phyloP scores from a whole-genome alignment of 1,140 invertebrate species.

The Gryon sp. region DNA sequence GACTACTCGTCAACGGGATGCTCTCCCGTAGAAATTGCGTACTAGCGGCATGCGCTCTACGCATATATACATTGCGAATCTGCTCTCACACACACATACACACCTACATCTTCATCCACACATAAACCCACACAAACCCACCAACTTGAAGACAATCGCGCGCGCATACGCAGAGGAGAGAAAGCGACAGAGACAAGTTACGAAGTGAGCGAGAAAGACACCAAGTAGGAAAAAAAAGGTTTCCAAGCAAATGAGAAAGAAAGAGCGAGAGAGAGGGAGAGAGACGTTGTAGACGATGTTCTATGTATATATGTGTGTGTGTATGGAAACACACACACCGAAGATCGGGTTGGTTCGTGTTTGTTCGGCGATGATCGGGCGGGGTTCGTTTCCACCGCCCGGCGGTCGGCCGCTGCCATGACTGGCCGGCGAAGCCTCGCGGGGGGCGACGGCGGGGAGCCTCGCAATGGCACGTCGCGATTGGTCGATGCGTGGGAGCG shows the following conservation, averaged over 20 bases:
- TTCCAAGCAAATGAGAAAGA: neutral
- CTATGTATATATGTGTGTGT: slow-evolving; percentile 11
- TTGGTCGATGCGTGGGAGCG: slow-evolving; percentile 78
- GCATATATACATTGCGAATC: neutral
- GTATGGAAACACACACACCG: slow-evolving; percentile 71
- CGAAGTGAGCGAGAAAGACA: neutral
- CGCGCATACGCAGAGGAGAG: slow-evolving; percentile 1
- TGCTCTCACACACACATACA: neutral
- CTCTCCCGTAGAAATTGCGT: slow-evolving; percentile 19
- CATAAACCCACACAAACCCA: neutral
- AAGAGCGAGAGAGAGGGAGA: neutral
- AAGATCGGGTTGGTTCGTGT: slow-evolving; percentile 52
- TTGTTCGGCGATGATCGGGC: slow-evolving; percentile 55
- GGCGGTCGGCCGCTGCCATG: slow-evolving; percentile 71
- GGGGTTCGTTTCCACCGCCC: slow-evolving; percentile 66
- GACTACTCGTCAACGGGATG: slow-evolving; percentile 27
- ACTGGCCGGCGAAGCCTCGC: slow-evolving; percentile 63
- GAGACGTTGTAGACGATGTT: neutral
- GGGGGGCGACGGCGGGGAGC: slow-evolving; percentile 52
- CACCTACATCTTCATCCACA: neutral
- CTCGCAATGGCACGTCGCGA: slow-evolving; percentile 62
- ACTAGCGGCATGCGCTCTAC: slow-evolving; percentile 9
- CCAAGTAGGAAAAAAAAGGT: slow-evolving; percentile 2
- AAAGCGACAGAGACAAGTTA: neutral
- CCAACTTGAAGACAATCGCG: neutral